A percentile compares a stretch with the other conserved stretches of the same genome.
Conservation (phyloP, 2,113 vertebrate genomes). For the Bufo gargarizans region DNA sequence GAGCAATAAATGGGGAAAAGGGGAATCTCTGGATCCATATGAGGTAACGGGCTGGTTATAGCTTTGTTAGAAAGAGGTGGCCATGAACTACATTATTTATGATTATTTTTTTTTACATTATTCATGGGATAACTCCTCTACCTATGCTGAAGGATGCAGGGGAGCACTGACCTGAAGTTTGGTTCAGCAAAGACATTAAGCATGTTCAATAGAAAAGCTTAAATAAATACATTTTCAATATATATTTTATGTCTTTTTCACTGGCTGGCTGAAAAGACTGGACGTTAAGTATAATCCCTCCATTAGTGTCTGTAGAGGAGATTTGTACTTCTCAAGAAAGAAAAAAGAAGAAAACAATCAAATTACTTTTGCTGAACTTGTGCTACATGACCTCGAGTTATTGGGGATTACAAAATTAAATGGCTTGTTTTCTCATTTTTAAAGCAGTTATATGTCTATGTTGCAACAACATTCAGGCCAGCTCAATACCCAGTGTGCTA, state of each 20-base stretch:
- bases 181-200: not conserved
- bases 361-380: conserved; percentile 50
- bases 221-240: not conserved
- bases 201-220: not conserved
- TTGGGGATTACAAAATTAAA: conserved; percentile 51
- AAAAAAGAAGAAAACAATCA: conserved; percentile 42
- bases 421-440: conserved; percentile 52
- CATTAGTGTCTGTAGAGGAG: conserved; percentile 28
- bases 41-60: too few species aligned
- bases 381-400: conserved; percentile 52
- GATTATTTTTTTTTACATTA: too few species aligned
- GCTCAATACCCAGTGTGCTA: conserved; percentile 36
- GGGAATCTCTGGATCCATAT: too few species aligned
- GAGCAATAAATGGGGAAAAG: too few species aligned
- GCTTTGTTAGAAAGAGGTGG: too few species aligned
- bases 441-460: conserved; percentile 46
- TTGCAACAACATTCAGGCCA: conserved; percentile 41
- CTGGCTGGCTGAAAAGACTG: not conserved
- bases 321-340: conserved; percentile 42
- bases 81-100: too few species aligned
- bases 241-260: not conserved
- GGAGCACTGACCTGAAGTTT: not conserved
- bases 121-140: too few species aligned
- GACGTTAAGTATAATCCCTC: conserved; percentile 6
- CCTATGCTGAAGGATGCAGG: too few species aligned